phyloP scores from a whole-genome alignment of 1,140 invertebrate species.

The Neoseiulus cucumeris region DNA sequence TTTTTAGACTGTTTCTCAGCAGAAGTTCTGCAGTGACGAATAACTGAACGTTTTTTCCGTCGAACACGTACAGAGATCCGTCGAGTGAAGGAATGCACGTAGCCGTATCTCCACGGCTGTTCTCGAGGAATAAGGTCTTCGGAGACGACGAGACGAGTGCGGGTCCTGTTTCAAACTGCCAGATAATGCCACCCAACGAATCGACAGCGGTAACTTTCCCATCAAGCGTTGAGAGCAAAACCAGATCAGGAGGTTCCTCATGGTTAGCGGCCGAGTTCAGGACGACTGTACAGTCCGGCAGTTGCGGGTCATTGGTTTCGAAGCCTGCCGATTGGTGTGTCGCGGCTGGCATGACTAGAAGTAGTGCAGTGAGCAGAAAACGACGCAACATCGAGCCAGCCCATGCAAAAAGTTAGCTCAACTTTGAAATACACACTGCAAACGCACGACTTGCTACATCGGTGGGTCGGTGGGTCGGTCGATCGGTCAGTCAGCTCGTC shows the following conservation, averaged over 20 bases:
- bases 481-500: no score
- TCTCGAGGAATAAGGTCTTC: slow-evolving; percentile 38
- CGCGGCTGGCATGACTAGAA: no score
- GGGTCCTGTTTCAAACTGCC: slow-evolving; percentile 14
- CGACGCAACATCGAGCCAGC: background rate
- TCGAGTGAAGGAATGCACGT: slow-evolving; percentile 72
- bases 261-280: no score
- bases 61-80: slow-evolving; percentile 71
- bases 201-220: slow-evolving; percentile 18
- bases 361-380: background rate
- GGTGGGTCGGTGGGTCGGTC: no score
- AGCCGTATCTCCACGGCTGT: slow-evolving; percentile 60
- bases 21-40: slow-evolving; percentile 64
- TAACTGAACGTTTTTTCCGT: slow-evolving; percentile 66
- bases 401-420: no score
- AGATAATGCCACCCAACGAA: slow-evolving; percentile 13
- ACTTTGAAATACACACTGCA: no score
- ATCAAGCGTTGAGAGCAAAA: slow-evolving; percentile 19
- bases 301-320: background rate
- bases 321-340: no score
- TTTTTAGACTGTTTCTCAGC: slow-evolving; percentile 53
- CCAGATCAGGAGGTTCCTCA: background rate
- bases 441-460: no score
- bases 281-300: background rate
- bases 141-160: slow-evolving; percentile 17